Evolutionary conservation across 2,888 invertebrate species (phyloP).

Genomic region (Tenthredo distinguenda): DNA sequence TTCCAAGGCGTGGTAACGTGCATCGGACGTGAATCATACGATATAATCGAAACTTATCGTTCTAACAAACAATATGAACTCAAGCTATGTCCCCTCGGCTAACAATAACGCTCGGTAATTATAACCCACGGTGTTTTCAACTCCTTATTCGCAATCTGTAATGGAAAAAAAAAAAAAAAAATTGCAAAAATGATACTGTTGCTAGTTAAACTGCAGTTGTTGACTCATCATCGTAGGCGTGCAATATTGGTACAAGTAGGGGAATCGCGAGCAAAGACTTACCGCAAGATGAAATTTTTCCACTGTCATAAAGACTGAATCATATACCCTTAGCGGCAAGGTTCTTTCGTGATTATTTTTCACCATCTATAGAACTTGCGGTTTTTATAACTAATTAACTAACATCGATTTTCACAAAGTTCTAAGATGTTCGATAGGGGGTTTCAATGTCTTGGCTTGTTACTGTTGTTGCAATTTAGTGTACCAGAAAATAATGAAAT

Average conservation of each 20-base stretch:
- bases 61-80: not conserved
- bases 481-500: not conserved
- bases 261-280: not conserved
- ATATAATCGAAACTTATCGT: not conserved
- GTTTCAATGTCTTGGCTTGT: not conserved
- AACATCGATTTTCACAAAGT: too few species aligned
- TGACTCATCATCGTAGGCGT: constrained; percentile 14
- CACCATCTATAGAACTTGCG: too few species aligned
- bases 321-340: not conserved
- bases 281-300: not conserved
- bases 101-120: not conserved
- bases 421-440: too few species aligned
- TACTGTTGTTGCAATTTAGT: not conserved
- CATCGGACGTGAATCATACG: not conserved
- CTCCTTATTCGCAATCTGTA: not conserved
- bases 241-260: not conserved
- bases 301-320: not conserved
- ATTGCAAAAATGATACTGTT: not conserved
- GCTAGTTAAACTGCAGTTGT: not conserved
- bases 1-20: not conserved
- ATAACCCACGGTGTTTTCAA: not conserved
- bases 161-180: not conserved
- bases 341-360: too few species aligned
- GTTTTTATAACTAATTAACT: too few species aligned
- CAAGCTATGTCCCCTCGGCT: not conserved